Evolutionary conservation across 2,797 vertebrate species (phyloP).

Genomic region (Euthynnus affinis): DNA sequence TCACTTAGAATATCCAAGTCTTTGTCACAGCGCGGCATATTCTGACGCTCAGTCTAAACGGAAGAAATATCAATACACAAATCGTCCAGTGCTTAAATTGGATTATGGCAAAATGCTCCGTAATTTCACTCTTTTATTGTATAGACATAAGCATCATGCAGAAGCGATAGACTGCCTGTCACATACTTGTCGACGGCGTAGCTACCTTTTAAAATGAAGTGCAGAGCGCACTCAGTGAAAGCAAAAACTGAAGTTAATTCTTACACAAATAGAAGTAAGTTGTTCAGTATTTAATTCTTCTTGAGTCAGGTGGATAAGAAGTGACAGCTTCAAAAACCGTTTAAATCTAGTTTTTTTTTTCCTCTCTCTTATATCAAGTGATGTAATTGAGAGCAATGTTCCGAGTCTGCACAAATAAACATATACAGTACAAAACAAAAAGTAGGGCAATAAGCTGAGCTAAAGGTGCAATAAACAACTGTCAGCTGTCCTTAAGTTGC

Average conservation of each 20-base stretch:
- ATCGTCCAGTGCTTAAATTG: constrained; percentile 49
- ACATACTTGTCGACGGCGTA: constrained; percentile 21
- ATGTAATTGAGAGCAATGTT: constrained; percentile 49
- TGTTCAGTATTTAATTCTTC: constrained; percentile 41
- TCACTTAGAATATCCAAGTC: constrained; percentile 38
- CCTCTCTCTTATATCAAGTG: constrained; percentile 35
- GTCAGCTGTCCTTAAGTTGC: constrained; percentile 24
- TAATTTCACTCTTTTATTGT: constrained; percentile 51
- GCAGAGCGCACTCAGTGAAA: constrained; percentile 25
- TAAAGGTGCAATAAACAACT: constrained; percentile 62
- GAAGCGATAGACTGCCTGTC: constrained; percentile 20
- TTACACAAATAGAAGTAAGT: constrained; percentile 41
- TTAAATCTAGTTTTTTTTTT: constrained; percentile 51
- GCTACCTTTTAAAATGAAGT: constrained; percentile 39
- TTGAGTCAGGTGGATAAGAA: constrained; percentile 54
- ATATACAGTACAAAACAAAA: constrained; percentile 36
- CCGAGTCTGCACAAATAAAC: constrained; percentile 53
- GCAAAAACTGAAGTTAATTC: constrained; percentile 55
- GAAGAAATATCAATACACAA: constrained; percentile 52
- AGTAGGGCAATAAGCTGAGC: constrained; percentile 28
- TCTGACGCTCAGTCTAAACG: constrained; percentile 47
- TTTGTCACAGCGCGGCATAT: constrained; percentile 43
- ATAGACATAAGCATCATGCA: constrained; percentile 21
- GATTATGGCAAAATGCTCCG: constrained; percentile 52
- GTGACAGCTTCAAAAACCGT: constrained; percentile 49